These are phyloP conservation scores for Phylloscopus trochilus DNA, from an alignment of 2,113 vertebrate species.

Conservation along the genomic window DNA sequence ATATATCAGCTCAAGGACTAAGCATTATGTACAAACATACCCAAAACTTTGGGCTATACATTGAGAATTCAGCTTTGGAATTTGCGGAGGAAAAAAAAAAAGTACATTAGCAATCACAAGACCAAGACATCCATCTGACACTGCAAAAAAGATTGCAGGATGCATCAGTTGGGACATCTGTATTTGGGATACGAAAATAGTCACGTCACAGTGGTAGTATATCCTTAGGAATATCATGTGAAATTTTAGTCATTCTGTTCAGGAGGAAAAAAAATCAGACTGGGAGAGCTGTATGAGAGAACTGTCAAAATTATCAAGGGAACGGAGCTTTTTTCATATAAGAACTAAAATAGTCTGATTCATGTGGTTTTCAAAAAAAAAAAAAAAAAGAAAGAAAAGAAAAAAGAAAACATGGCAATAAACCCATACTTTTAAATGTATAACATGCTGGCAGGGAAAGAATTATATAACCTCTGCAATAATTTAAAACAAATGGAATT, in stretches of 20 bases:
- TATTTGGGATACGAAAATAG: neutral
- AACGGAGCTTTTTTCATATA: neutral
- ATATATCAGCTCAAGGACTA: neutral
- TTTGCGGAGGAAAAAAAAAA: neutral
- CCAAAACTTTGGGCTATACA: neutral
- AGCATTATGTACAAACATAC: neutral
- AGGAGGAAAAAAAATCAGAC: neutral
- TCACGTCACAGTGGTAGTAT: neutral
- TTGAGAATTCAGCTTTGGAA: neutral
- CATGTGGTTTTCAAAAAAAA: neutral
- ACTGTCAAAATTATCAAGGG: neutral
- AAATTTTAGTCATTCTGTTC: neutral
- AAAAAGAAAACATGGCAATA: fast-evolving
- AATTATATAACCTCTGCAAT: neutral
- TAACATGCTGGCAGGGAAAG: neutral
- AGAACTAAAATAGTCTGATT: neutral
- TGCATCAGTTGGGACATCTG: neutral
- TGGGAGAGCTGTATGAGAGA: neutral
- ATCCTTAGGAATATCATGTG: neutral
- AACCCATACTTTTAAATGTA: neutral
- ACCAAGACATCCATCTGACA: neutral
- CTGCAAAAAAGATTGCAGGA: neutral
- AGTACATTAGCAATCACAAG: neutral
- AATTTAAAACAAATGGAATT: neutral
- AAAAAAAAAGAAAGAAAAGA: fast-evolving